A percentile compares a stretch with the other conserved stretches of the same genome.
Conservation (phyloP, 2,797 vertebrate genomes). For the Tragopan temminckii region DNA sequence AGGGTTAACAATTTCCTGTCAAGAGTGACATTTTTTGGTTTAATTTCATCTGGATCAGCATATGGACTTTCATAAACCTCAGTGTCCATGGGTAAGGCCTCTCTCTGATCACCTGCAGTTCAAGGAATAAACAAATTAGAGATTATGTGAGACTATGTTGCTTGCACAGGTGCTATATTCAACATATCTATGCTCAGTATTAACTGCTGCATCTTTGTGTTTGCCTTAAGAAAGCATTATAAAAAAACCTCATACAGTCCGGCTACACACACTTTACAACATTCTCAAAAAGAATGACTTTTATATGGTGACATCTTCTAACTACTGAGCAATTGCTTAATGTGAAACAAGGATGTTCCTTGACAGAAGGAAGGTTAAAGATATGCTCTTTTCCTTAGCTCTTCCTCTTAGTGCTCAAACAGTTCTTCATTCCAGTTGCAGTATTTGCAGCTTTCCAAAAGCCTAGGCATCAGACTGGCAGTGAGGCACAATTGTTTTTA, state of each 20-base stretch:
- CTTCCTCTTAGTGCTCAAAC: background rate
- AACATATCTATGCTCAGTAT: background rate
- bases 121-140: background rate
- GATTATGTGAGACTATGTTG: background rate
- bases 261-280: background rate
- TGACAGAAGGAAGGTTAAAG: background rate
- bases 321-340: background rate
- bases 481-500: background rate
- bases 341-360: background rate
- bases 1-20: slow-evolving; percentile 87
- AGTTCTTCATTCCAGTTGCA: background rate
- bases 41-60: slow-evolving; percentile 94
- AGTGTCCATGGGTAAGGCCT: slow-evolving; percentile 95
- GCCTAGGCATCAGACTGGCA: background rate
- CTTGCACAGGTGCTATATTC: background rate
- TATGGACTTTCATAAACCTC: slow-evolving; percentile 96
- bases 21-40: slow-evolving; percentile 88
- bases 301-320: background rate
- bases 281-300: background rate
- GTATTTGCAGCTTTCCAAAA: background rate
- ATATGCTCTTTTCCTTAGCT: background rate
- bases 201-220: background rate
- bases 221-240: background rate
- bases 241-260: background rate
- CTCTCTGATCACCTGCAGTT: slow-evolving; percentile 71